phyloP scores from a whole-genome alignment of 2,888 invertebrate species.

The Lochmaea crataegi region DNA sequence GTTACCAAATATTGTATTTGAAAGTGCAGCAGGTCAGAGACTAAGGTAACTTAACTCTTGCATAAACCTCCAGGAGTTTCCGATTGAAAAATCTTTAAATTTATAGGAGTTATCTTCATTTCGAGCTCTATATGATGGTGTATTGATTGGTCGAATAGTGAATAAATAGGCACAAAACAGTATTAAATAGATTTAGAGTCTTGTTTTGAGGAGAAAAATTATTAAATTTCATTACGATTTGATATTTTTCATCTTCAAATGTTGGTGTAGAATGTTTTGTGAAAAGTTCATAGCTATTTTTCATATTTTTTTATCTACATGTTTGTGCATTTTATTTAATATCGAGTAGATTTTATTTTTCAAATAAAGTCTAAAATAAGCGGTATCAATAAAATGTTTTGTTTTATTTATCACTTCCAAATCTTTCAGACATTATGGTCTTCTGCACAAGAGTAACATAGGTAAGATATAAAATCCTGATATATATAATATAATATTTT shows the following conservation, averaged over 20 bases:
- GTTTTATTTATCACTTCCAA: neutral
- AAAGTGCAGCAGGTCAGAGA: too few species aligned
- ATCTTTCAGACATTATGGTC: too few species aligned
- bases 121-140: neutral
- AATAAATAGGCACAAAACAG: conserved; percentile 11
- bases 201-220: neutral
- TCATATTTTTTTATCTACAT: conserved; percentile 15
- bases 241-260: conserved; percentile 2
- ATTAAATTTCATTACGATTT: neutral
- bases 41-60: too few species aligned
- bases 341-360: conserved; percentile 20
- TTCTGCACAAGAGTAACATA: too few species aligned
- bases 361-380: conserved; percentile 1
- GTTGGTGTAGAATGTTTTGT: conserved; percentile 2
- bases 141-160: neutral
- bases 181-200: conserved; percentile 14
- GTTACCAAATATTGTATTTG: too few species aligned
- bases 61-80: too few species aligned
- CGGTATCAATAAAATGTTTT: neutral
- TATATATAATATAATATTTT: too few species aligned
- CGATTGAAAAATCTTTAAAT: too few species aligned
- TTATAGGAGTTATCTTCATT: too few species aligned
- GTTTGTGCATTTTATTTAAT: conserved; percentile 19
- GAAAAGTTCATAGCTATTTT: conserved; percentile 12
- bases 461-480: too few species aligned